phyloP scores from a whole-genome alignment of 2,113 vertebrate species.

The Psittacula cyanocephala region DNA sequence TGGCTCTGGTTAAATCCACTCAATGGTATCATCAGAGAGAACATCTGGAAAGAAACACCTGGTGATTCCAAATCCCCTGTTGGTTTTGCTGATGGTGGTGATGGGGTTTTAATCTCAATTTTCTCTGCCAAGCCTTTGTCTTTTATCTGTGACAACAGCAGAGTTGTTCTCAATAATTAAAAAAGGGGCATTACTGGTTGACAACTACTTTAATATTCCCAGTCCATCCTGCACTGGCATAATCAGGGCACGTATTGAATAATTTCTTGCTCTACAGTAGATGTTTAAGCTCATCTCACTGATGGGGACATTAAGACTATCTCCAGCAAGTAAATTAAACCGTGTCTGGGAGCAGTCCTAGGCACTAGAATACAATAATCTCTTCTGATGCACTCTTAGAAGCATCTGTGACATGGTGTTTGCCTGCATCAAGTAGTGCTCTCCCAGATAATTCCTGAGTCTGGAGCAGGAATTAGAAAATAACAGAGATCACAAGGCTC shows the following conservation, averaged over 20 bases:
- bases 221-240: not conserved
- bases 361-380: not conserved
- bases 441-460: not conserved
- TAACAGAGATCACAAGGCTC: not conserved
- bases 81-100: not conserved
- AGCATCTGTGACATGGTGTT: not conserved
- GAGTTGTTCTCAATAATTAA: constrained; percentile 42
- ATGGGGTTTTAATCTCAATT: not conserved
- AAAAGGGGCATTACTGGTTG: constrained; percentile 16
- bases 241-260: not conserved
- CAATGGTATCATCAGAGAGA: not conserved
- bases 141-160: constrained; percentile 29
- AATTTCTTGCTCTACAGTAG: not conserved
- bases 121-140: not conserved
- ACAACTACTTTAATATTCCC: constrained; percentile 21
- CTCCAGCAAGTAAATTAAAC: constrained; percentile 41
- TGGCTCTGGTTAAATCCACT: not conserved
- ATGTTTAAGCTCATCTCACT: constrained; percentile 2
- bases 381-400: not conserved
- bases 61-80: not conserved
- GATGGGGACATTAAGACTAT: constrained; percentile 9
- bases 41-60: constrained; percentile 24
- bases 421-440: not conserved
- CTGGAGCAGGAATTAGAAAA: not conserved
- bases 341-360: constrained; percentile 8